phyloP scores from a whole-genome alignment of 2,113 vertebrate species.

The Apodemus sylvaticus region DNA sequence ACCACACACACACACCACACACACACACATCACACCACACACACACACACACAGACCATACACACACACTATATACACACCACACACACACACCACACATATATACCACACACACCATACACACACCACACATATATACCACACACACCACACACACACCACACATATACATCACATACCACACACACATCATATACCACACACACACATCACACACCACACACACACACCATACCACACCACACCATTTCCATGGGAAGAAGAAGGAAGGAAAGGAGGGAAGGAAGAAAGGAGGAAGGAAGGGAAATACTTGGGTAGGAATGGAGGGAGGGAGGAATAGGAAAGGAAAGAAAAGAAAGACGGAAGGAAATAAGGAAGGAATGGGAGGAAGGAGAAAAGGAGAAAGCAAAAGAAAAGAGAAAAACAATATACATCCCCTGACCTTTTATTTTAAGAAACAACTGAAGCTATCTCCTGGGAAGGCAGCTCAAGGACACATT shows the following conservation, averaged over 20 bases:
- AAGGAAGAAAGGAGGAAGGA: background rate
- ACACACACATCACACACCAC: background rate
- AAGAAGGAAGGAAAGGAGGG: background rate
- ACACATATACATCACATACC: background rate
- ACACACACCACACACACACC: background rate
- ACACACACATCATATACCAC: background rate
- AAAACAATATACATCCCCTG: background rate
- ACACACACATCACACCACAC: background rate
- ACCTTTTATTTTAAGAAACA: background rate
- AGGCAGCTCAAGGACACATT: background rate
- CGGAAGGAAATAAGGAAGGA: background rate
- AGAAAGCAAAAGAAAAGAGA: background rate
- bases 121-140: background rate
- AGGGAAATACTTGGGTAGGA: no score
- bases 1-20: background rate
- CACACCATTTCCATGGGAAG: background rate
- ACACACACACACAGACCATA: background rate
- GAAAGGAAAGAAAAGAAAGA: background rate
- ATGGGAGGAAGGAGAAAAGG: no score
- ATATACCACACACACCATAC: no score
- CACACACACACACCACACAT: background rate
- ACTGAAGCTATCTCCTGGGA: background rate
- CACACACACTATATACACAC: background rate
- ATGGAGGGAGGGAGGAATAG: background rate
- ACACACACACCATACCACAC: background rate